Percentiles rank a stretch among this genome's conserved stretches.
Evolutionary conservation across 2,888 invertebrate genomes (phyloP).

Genomic region (Norana najaformis): DNA sequence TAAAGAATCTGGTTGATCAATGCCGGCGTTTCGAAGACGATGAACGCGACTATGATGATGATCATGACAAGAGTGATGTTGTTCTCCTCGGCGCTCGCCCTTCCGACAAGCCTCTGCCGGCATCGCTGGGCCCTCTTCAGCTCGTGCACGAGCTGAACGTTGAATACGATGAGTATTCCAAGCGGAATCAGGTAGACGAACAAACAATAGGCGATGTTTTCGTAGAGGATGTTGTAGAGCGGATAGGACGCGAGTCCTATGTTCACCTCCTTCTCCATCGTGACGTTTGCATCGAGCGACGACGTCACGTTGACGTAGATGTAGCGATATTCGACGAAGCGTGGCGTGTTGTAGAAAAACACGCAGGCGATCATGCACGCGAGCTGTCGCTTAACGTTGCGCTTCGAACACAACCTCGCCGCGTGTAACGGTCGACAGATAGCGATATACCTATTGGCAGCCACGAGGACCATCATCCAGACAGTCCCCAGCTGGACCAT

Average conservation of each 20-base stretch:
- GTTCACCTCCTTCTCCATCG: conserved; percentile 32
- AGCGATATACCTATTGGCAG: conserved; percentile 47
- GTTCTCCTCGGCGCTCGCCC: conserved; percentile 42
- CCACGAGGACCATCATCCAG: conserved; percentile 47
- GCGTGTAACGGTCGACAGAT: conserved; percentile 46
- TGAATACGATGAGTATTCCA: conserved; percentile 44
- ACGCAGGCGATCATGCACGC: conserved; percentile 36
- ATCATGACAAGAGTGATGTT: conserved; percentile 47
- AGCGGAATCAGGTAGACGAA: conserved; percentile 46
- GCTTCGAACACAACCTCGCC: conserved; percentile 42
- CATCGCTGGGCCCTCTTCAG: conserved; percentile 42
- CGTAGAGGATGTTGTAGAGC: conserved; percentile 46
- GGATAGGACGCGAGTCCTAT: conserved; percentile 37
- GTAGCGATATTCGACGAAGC: conserved; percentile 45
- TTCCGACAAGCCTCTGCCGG: conserved; percentile 38
- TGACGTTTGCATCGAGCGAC: neutral
- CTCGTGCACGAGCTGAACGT: conserved; percentile 44
- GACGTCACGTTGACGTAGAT: conserved; percentile 31
- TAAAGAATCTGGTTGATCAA: conserved; percentile 46
- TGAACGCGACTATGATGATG: conserved; percentile 45
- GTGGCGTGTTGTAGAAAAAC: conserved; percentile 45
- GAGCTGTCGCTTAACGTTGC: conserved; percentile 42
- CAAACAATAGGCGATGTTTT: conserved; percentile 44
- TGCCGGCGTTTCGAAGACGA: conserved; percentile 46
- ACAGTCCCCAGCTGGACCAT: conserved; percentile 45